Evolutionary conservation across 2,888 invertebrate species (phyloP), one percentile per base, ranked within the genome.

Genomic region (Sphaeridia pumilis): DNA sequence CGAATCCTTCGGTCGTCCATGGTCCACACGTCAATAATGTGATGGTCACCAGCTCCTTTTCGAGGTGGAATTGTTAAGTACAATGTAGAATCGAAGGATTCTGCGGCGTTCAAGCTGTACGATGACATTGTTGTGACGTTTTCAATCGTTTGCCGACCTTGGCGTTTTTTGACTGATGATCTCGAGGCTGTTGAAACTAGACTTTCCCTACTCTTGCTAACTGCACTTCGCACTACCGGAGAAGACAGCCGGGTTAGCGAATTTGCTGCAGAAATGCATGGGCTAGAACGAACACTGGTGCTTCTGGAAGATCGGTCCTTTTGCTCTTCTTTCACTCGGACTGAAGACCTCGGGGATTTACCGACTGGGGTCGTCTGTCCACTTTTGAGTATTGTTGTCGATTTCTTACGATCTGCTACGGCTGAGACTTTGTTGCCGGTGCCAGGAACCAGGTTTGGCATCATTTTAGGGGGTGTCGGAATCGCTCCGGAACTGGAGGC

Each of bases 41-140:
- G 21, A 20, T 38, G 36, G 2, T 52, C 46, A 17, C 26, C 36
- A 1, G 34, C 45, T 4, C 47, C 47, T 44, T 44, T 50, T 21
- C 58, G 51, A 14, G 54, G 54, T 20, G 62, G 58, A 43, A 59
- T 58, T 25, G 61, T 61, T 54, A 58, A 55, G 53, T 54, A 60
- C 4, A 56, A 12, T 14, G 38, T 38, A 7, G 38, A 38, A 17
- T 38, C 38, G 5, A 38, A 38, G 12, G 38, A 38, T 17, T 38
- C 38, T 38, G 12, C 20, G n/a, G n/a, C n/a, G 38, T 20, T 38
- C 38, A 38, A 5, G 17, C 12, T 20, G 17, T 38, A 38, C 10
- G 38, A 38, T 14, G 38, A 38, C 20, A 20, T 17, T 38, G 38
- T 5, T 5, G 17, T 38, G 12, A 38, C 17, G 17, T 5, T 38